Evolutionary conservation across 2,113 vertebrate genomes (phyloP), one percentile per base, ranked within the genome.

Genomic region (Ranitomeya imitator): DNA sequence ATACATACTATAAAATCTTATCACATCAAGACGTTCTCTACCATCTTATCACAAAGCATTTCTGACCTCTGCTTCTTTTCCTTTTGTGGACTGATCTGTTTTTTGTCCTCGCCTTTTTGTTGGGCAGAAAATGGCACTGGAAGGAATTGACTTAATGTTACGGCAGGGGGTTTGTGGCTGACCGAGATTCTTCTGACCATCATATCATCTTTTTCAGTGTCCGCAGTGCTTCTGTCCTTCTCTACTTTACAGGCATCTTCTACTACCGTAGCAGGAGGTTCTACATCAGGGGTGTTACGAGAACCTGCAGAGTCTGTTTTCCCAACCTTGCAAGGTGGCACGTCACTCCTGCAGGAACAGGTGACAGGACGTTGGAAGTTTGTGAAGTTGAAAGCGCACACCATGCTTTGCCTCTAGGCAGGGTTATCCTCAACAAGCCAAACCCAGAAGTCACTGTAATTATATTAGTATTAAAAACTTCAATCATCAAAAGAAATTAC

Each of bases 81-180:
- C 90, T 60, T 90, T 89, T 91, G 91, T 8, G 82, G 89, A 78
- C 85, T 88, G 3, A 90, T 88, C 89, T 90, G 90, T 90, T 89
- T 85, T 89, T 92, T 87, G 67, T 92, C 92, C 77, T 92, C 91
- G 16, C 74, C 85, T 86, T 89, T 90, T 76, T 90, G 90, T 69
- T 93, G 92, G 86, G 94, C 92, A 90, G 95, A 91, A 91, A 94
- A 92, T 51, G 95, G 93, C 81, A 94, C 91, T 4, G 94, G 96
- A 90, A 96, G 95, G 89, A 96, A 95, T 89, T 91, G 93, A 76
- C 93, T 93, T 88, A 92, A 85, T 69, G 76, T 92, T 79, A 83
- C 83, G 86, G 88, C 90, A 51, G 85, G 9, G 15, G 92, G 92
- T 91, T 92, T 95, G 74, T 93, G 91, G 59, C 93, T 93, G 89